A percentile compares a stretch with the other conserved stretches of the same genome.
phyloP scores from a whole-genome alignment of 2,113 vertebrate species.

The Ailuropoda melanoleuca region DNA sequence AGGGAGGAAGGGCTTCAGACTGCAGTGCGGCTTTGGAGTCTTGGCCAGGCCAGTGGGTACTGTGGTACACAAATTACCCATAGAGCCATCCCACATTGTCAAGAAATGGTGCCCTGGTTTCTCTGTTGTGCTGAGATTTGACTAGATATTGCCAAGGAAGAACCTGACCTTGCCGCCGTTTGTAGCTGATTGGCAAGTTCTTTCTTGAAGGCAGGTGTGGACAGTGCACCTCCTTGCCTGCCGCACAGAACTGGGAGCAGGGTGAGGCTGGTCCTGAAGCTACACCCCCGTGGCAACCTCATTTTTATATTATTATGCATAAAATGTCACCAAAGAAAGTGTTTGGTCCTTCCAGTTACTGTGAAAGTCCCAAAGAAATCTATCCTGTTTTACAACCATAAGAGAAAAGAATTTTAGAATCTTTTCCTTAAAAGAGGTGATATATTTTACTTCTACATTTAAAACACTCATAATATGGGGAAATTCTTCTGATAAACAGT shows the following conservation, averaged over 20 bases:
- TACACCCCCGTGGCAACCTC: neutral
- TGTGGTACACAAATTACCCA: neutral
- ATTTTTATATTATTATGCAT: neutral
- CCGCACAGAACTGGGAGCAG: neutral
- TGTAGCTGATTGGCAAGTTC: neutral
- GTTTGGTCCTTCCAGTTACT: neutral
- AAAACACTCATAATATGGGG: neutral
- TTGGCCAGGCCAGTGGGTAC: neutral
- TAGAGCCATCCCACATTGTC: neutral
- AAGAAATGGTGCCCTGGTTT: neutral
- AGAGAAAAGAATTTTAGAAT: neutral
- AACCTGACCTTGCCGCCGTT: neutral
- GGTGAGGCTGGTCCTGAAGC: neutral
- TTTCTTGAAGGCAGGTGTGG: neutral
- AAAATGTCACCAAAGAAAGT: neutral
- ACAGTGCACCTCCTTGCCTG: neutral
- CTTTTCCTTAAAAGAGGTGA: neutral
- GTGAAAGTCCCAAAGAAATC: neutral
- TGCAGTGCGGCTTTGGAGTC: neutral
- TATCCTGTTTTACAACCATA: neutral
- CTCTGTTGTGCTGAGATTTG: neutral
- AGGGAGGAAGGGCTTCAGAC: neutral
- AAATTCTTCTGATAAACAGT: neutral
- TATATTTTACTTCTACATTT: neutral
- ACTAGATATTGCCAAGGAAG: neutral